Evolutionary conservation across 1,140 invertebrate species (phyloP), one percentile per base, ranked within the genome.

Genomic region (Portunus trituberculatus): DNA sequence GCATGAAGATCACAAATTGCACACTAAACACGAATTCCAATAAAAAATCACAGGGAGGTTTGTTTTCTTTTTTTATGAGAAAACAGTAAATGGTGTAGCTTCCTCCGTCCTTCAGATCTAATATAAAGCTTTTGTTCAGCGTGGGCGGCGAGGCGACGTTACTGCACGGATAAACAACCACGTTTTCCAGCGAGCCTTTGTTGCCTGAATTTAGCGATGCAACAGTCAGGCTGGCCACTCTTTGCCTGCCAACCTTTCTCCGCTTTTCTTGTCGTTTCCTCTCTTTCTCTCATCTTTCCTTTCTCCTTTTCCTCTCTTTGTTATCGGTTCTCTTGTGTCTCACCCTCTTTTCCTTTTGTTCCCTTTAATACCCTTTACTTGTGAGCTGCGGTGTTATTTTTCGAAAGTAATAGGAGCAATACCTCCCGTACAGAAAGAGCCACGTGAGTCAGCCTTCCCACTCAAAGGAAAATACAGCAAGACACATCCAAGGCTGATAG

Each of bases 131-230:
- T 76, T 76, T 76, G 67, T 76, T 76, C 20, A 76, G 67, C 67
- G 67, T 76, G 67, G 67, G 67, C 67, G 67, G 67, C 67, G 67
- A 76, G 67, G 67, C 67, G 67, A 76, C 67, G 67, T 76, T 76
- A n/a, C 67, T 76, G 67, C 67, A n/a, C 67, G 67, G 67, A 76
- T 76, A 76, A 76, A 76, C 67, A 76, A 76, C 67, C 67, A n/a
- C n/a, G 67, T 76, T 76, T 76, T 76, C 67, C 67, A 76, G 6
- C 20, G 12, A 20, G 20, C 67, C 67, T 76, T 76, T 76, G 67
- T 76, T 76, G 67, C 20, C 67, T 76, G 67, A 76, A 76, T 76
- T 76, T n/a, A 76, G 67, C 67, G 67, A 76, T 76, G n/a, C n/a
- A 76, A 76, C 67, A n/a, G 20, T n/a, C 67, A 7, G 20, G n/a